Conservation (phyloP, 2,797 vertebrate genomes). For the Parauchenoglanis punctatus region DNA sequence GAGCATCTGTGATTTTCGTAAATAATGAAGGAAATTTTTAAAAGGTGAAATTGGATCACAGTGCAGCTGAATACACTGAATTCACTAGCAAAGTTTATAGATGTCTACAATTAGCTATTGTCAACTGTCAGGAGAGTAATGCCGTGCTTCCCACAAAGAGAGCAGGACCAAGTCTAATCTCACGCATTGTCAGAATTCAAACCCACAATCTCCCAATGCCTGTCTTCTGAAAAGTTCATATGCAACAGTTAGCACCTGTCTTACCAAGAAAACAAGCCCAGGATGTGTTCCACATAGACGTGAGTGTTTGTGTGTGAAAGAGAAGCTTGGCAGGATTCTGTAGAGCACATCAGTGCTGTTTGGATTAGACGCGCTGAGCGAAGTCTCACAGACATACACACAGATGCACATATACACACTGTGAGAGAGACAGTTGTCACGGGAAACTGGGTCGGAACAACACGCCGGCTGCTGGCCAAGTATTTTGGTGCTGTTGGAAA, state of each 20-base stretch:
- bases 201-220: neutral
- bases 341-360: slow-evolving; percentile 33
- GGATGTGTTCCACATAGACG: slow-evolving; percentile 13
- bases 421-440: slow-evolving; percentile 43
- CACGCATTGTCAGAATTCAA: slow-evolving; percentile 8
- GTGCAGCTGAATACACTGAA: slow-evolving; percentile 3
- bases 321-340: slow-evolving; percentile 43
- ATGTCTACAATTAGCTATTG: neutral
- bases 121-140: slow-evolving; percentile 7
- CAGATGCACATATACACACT: slow-evolving; percentile 23
- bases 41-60: neutral
- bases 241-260: slow-evolving; percentile 25
- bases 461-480: slow-evolving; percentile 49
- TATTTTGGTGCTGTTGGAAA: slow-evolving; percentile 44
- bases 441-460: slow-evolving; percentile 59
- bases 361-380: slow-evolving; percentile 50
- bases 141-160: slow-evolving; percentile 24
- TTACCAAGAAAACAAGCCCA: slow-evolving; percentile 13
- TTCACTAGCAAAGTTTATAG: neutral
- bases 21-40: neutral
- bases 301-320: slow-evolving; percentile 42
- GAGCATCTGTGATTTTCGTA: neutral
- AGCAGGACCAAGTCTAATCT: slow-evolving; percentile 21
- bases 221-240: slow-evolving; percentile 4
- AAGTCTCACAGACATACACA: slow-evolving; percentile 36